Evolutionary conservation across 2,888 invertebrate species (phyloP), one percentile per base, ranked within the genome.

Genomic region (Geophilus truncorum): DNA sequence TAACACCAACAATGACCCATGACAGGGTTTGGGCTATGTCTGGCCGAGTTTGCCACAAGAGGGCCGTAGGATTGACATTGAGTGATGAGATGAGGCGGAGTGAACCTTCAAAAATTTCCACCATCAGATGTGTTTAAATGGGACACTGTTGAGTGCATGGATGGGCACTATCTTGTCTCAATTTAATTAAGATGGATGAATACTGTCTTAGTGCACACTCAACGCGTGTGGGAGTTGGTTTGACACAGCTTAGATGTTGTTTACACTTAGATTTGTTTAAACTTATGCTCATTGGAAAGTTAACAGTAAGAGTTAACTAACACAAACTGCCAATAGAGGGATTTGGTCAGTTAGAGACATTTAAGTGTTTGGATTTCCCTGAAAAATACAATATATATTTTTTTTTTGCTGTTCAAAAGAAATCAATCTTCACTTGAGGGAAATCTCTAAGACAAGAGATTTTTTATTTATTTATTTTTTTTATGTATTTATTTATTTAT

Each of bases 91-190:
- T 70, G 70, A 70, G 70, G 70, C 25, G 70, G 28, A 28, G 70
- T 70, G 70, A 25, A 70, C 70, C 70, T 70, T 70, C 70, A 70
- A 70, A 70, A 70, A 70, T 25, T 70, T 70, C n/a, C 28, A 25
- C 70, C 70, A 70, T 70, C 70, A 70, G 70, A 70, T 70, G 70
- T 70, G 70, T 70, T 70, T 70, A 70, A 70, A 70, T 70, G 70
- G 70, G 70, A 70, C 70, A 70, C 70, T 70, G 70, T 70, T 70
- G 70, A 70, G 70, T 70, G 70, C 70, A 70, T 70, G 70, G 70
- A 70, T 70, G 70, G 70, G 70, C 70, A 70, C 70, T 70, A 70
- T 70, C 70, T 70, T 70, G 70, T 25, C 70, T 70, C 28, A n/a
- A 70, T 70, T 70, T 70, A 70, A 70, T 70, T 70, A 70, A 70